Base-by-base conservation (phyloP, 2,113 vertebrate species). In the Addax nasomaculatus region DNA sequence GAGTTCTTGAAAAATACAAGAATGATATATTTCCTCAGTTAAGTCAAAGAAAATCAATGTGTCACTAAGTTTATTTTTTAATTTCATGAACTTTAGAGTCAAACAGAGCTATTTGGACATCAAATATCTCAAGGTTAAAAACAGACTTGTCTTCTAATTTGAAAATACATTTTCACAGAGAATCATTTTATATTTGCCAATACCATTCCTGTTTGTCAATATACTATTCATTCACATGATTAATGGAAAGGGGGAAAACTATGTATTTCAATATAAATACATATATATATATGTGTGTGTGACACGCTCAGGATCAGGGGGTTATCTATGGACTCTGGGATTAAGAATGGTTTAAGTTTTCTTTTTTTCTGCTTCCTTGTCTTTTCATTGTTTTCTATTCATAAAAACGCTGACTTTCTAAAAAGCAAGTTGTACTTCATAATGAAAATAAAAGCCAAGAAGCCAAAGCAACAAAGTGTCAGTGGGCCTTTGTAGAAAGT, bases 41-140 rank as follows among this genome's bases (percentile, higher is more conserved):
- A 36, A 25, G 93, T 93, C 76, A 64, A 29, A 93, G 91, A 27
- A 98, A 97, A 97, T 39, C 2, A 1, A 27, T 45, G 10, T 85
- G 88, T 53, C 33, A 92, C 17, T 64, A 92, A 90, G 25, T 33
- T 76, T 55, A 33, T 3, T 49, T 3, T 89, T 92, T 85, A 96
- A 96, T 93, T 67, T 39, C 67, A 95, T 36, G 21, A 49, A 94
- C 0, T 80, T 13, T 29, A 60, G 51, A 84, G 14, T n/a, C 90
- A 97, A 83, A 78, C 4, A 97, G n/a, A 43, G 7, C 51, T 51
- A 89, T 73, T 81, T 88, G 76, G 51, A 96, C 83, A 96, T n/a
- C 14, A 55, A 97, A 86, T 67, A 30, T 60, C 85, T 33, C n/a
- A 6, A 80, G 6, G 55, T 58, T 89, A 39, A 93, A 81, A 70